Conservation (phyloP, 2,888 invertebrate species). For the Stomorhina lunata region DNA sequence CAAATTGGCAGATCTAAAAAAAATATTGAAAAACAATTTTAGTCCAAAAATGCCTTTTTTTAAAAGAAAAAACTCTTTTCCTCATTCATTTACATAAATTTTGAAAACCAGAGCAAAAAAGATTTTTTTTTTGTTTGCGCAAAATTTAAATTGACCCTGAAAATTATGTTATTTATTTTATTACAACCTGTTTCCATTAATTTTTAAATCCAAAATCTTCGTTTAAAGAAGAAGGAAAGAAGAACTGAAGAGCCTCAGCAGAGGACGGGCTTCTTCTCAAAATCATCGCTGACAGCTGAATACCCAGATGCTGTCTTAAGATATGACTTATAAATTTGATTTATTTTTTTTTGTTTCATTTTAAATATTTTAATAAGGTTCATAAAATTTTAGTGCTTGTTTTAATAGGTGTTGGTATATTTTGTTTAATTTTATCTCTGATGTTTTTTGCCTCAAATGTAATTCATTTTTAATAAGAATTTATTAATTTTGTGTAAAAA, state of each 20-base stretch:
- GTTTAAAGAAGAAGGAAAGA: neutral
- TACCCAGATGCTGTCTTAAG: neutral
- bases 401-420: conserved; percentile 17
- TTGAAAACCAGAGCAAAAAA: conserved; percentile 30
- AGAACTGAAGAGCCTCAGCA: no score
- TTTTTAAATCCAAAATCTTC: neutral
- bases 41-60: no score
- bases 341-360: neutral
- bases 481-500: neutral
- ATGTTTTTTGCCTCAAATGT: neutral
- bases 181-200: conserved; percentile 32
- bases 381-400: conserved; percentile 15
- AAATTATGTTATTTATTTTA: neutral
- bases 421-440: neutral
- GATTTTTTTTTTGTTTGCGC: neutral
- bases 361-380: neutral
- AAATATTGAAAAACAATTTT: no score
- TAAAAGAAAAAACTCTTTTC: neutral
- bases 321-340: no score
- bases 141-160: conserved; percentile 38
- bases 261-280: neutral
- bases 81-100: conserved; percentile 12
- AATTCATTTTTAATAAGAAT: conserved; percentile 19
- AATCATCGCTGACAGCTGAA: conserved; percentile 5
- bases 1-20: no score